Conservation (phyloP, 1,140 invertebrate species). For the Bilobella aurantiaca region DNA sequence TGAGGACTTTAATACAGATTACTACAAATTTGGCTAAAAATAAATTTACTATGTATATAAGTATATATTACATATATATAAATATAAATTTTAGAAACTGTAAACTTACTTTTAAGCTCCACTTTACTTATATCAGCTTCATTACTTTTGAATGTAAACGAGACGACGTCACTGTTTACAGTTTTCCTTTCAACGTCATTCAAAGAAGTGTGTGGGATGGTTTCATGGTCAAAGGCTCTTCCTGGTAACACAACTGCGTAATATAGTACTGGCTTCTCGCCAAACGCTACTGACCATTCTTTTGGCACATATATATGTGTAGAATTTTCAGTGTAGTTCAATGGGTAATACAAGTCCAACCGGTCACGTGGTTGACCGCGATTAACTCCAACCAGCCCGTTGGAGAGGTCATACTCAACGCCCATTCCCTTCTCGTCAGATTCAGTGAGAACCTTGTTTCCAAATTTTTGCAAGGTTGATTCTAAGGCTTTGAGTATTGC, state of each 20-base stretch:
- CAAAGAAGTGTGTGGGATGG: no score
- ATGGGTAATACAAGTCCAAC: neutral
- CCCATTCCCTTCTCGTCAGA: neutral
- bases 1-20: no score
- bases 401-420: neutral
- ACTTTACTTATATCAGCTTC: neutral
- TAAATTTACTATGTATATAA: no score
- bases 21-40: no score
- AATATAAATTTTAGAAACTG: no score
- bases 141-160: neutral
- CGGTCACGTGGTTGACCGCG: neutral
- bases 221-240: neutral
- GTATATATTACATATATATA: no score
- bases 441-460: neutral
- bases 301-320: neutral
- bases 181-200: neutral
- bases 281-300: neutral
- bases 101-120: neutral
- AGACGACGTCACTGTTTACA: neutral
- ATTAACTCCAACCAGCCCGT: neutral
- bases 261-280: neutral
- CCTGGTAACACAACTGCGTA: neutral
- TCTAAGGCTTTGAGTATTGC: neutral
- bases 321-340: neutral
- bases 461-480: neutral